phyloP scores from a whole-genome alignment of 35 echinoderm and acorn worm genomes.

The Strongylocentrotus purpuratus region DNA sequence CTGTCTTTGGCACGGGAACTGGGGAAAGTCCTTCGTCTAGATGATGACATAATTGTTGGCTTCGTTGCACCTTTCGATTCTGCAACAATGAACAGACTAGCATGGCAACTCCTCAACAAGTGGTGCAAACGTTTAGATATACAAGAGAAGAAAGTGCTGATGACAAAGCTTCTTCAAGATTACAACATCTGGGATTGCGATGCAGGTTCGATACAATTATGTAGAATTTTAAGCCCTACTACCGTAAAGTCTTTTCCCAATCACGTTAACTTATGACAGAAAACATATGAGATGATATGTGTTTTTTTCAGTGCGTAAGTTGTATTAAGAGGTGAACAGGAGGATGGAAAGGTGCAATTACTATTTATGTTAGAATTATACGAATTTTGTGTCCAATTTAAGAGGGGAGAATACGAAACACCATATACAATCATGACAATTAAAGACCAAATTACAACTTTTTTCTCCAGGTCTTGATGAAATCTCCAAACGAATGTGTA shows the following conservation, averaged over 20 bases:
- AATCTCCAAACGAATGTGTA: not conserved
- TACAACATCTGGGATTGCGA: not conserved
- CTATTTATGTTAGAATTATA: too few relatives aligned
- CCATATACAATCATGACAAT: not conserved
- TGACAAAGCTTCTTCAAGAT: too few relatives aligned
- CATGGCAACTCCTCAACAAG: not conserved
- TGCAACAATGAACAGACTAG: not conserved
- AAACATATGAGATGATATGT: too few relatives aligned
- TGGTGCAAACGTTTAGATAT: not conserved
- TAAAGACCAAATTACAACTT: not conserved
- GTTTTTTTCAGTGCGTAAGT: too few relatives aligned
- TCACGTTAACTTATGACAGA: too few relatives aligned
- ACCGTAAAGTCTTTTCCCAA: not conserved
- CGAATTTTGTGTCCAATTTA: too few relatives aligned
- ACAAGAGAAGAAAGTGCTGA: not conserved
- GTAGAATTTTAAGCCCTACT: not conserved
- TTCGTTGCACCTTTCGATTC: not conserved
- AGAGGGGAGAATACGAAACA: too few relatives aligned
- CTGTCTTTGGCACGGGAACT: not conserved
- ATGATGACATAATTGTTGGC: not conserved
- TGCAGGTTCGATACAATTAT: not conserved
- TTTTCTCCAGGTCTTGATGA: not conserved
- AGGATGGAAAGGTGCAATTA: not conserved
- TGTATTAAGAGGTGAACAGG: too few relatives aligned
- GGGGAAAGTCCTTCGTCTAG: not conserved